These are phyloP conservation scores for Xylocopa sonorina DNA, from an alignment of 1,140 invertebrate species.

Conservation along the genomic window DNA sequence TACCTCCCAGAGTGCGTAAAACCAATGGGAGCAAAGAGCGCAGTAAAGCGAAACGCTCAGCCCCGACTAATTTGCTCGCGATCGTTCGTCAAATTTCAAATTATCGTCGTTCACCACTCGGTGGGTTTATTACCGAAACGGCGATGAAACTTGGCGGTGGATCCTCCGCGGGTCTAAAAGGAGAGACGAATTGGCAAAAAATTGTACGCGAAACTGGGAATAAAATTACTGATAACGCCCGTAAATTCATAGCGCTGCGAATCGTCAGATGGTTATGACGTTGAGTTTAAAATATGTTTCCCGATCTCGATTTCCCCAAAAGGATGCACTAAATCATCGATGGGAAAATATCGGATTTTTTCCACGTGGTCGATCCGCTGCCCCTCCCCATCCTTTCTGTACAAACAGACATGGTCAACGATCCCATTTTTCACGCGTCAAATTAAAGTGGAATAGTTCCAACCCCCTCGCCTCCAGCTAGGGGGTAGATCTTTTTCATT, in stretches of 20 bases:
- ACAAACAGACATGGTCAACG: constrained; percentile 28
- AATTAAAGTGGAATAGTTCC: constrained; percentile 20
- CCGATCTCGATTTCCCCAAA: constrained; percentile 46
- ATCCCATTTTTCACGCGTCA: constrained; percentile 30
- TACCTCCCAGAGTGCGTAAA: constrained; percentile 19
- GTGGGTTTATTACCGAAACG: background rate
- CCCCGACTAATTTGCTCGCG: background rate
- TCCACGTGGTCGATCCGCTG: constrained; percentile 7
- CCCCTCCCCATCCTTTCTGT: background rate
- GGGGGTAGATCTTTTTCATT: background rate
- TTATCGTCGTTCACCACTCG: constrained; percentile 8
- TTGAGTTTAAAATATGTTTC: constrained; percentile 47
- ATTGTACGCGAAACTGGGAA: background rate
- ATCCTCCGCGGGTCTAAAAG: background rate
- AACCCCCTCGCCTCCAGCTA: too few relatives aligned
- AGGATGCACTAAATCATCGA: constrained; percentile 47
- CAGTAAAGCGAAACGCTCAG: constrained; percentile 24
- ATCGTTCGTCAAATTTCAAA: constrained; percentile 35
- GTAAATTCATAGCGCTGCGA: constrained; percentile 41
- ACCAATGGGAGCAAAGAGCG: background rate
- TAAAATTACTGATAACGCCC: constrained; percentile 22
- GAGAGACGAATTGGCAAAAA: background rate
- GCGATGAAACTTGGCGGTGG: background rate
- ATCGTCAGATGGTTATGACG: constrained; percentile 44
- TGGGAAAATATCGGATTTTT: constrained; percentile 45